These are phyloP conservation scores for Colossoma macropomum DNA, from an alignment of 2,113 vertebrate species.

Conservation along the genomic window DNA sequence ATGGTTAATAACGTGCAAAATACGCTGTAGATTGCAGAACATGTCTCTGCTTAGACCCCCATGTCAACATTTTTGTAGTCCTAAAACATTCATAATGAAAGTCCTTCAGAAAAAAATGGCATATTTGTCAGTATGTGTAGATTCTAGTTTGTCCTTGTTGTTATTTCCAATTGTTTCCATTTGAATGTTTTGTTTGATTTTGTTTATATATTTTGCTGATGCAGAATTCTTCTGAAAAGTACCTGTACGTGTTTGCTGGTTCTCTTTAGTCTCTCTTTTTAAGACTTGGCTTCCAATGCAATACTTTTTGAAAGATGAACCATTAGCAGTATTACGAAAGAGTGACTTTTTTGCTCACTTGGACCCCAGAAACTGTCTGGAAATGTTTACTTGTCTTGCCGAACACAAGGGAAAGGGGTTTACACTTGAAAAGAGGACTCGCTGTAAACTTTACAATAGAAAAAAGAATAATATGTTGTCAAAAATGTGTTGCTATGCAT, in stretches of 20 bases:
- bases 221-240: conserved; percentile 36
- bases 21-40: background rate
- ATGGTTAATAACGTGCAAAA: background rate
- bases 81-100: conserved; percentile 21
- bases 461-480: conserved; percentile 27
- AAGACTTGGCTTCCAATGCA: conserved; percentile 46
- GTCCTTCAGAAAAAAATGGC: conserved; percentile 28
- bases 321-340: conserved; percentile 29
- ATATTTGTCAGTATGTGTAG: conserved; percentile 40
- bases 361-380: conserved; percentile 29
- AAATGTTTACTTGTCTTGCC: conserved; percentile 27
- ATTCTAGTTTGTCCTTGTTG: conserved; percentile 51
- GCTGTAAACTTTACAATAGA: conserved; percentile 34
- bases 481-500: conserved; percentile 58
- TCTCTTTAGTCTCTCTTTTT: conserved; percentile 46
- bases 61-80: conserved; percentile 13
- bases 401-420: conserved; percentile 25
- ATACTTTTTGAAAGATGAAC: conserved; percentile 52
- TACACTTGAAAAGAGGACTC: conserved; percentile 37
- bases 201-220: conserved; percentile 20
- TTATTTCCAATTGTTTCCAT: conserved; percentile 40
- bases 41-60: background rate
- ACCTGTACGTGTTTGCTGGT: conserved; percentile 51
- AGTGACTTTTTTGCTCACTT: conserved; percentile 15
- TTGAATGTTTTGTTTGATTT: conserved; percentile 25